Base-by-base conservation (phyloP, 2,888 invertebrate genomes). In the Elgonia sp. region DNA sequence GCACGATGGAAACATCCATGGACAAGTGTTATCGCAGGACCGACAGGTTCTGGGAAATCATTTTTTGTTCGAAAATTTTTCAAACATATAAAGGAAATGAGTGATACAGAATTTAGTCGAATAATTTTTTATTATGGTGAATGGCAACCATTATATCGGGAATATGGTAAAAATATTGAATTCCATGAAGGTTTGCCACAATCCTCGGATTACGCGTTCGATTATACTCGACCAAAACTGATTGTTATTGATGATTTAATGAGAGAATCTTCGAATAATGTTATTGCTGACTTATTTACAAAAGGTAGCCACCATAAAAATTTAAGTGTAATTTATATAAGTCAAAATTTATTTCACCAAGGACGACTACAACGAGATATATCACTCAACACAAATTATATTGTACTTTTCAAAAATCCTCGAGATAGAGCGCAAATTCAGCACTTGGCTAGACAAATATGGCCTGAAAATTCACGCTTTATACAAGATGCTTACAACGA, bases 51-150 rank as follows among this genome's bases (percentile, higher is more conserved):
- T 40, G 83, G 83, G 0, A 83, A 87, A 72, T 55, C 87, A n/a
- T n/a, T 83, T 55, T 87, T 82, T 14, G 76, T 83, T 5, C 57
- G 69, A 84, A 70, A 75, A 7, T 84, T 83, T 75, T 50, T 80
- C 0, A 5, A 62, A 6, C 39, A 69, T 67, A 10, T 77, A 0
- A 5, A 53, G 4, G 9, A 20, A 10, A 77, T 85, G 39, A 21
- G 82, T 16, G 53, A 84, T 55, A 75, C 50, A 0, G 10, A 29
- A 42, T 90, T 90, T 67, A 63, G 77, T 2, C 21, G 86, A 8
- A 81, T 89, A 37, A 53, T 89, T 6, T 84, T 89, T n/a, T 89
- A 89, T 29, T 89, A 87, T 39, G 69, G 73, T 0, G 86, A 89
- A 57, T 89, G 83, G 88, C 86, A 88, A 40, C 69, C 63, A 12